Percentiles rank a stretch among this genome's conserved stretches.
phyloP scores from a whole-genome alignment of 2,113 vertebrate genomes.

The Lota lota region DNA sequence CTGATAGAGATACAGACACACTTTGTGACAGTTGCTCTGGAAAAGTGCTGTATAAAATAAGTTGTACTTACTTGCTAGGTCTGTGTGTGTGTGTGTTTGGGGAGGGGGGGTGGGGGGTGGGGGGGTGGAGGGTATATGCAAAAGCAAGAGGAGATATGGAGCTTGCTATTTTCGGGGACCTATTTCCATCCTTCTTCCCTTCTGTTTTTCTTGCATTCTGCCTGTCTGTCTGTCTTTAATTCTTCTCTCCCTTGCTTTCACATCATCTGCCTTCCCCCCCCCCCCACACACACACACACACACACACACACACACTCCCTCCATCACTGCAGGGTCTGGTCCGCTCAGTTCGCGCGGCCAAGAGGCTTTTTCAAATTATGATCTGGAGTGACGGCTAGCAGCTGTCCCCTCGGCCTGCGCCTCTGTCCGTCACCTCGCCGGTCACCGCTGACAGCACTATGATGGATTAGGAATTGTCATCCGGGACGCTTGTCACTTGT shows the following conservation, averaged over 20 bases:
- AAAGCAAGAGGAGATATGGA: conserved; percentile 16
- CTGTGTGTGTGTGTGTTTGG: background rate
- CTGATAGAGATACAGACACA: background rate
- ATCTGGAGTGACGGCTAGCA: conserved; percentile 72
- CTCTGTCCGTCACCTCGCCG: conserved; percentile 64
- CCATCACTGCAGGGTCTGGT: no score
- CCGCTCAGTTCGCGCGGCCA: conserved; percentile 36
- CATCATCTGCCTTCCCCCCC: background rate
- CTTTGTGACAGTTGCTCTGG: no score
- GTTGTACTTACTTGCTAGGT: no score
- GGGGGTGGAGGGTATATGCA: background rate
- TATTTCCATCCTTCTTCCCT: conserved; percentile 7
- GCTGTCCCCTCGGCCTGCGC: conserved; percentile 42
- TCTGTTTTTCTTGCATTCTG: no score
- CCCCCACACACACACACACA: no score
- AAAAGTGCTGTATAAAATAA: no score
- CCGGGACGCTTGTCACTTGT: conserved; percentile 78
- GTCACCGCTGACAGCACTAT: conserved; percentile 73
- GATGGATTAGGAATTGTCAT: conserved; percentile 84
- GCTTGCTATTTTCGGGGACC: conserved; percentile 15
- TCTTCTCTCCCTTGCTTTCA: background rate
- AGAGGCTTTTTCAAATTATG: conserved; percentile 72
- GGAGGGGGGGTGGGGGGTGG: background rate
- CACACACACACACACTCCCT: no score
- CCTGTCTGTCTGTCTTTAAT: no score